Base-by-base conservation (phyloP, 2,113 vertebrate species). In the Mola mola region DNA sequence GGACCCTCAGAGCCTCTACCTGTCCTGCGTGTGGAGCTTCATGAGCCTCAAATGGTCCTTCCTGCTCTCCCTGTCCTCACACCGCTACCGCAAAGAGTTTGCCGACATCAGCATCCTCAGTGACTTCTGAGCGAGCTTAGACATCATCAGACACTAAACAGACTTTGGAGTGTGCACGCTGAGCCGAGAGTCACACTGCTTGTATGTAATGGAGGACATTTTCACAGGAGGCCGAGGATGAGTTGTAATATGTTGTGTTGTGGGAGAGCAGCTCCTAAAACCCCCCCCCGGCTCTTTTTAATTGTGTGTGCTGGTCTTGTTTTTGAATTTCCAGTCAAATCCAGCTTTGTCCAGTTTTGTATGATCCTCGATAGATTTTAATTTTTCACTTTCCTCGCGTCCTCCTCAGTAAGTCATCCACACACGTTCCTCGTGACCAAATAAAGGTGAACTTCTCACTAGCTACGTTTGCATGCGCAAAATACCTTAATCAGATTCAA, bases 91-190 rank as follows among this genome's bases (percentile, higher is more conserved):
- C 51, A 93, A 93, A 2, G 95, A 97, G 81, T 98, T 98, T 0
- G 94, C 94, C 0, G 95, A 98, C 89, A 94, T 98, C 90, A 93
- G 94, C 46, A 96, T 98, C 88, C 95, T 98, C 84, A 96, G 94
- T 43, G 95, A 98, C 89, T 96, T 97, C 88, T 96, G 59, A 93
- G 12, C 4, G 40, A 4, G 3, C 13, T 37, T 12, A 6, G 13
- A 40, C 33, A 7, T 42, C 53, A 25, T 2, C 16, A 20, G 36
- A 51, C 8, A 43, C 25, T 3, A 20, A 50, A 29, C 66, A 66
- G 44, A 78, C 57, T 70, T 26, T 61, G 50, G 29, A 28, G 52
- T 8, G 5, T 34, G 9, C 38, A 60, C 5, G 8, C 16, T 24
- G 21, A 6, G 22, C 72, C 42, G 43, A 25, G 12, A 4, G 48